phyloP scores from a whole-genome alignment of 2,797 vertebrate species.

The Sebastes aleutianus region DNA sequence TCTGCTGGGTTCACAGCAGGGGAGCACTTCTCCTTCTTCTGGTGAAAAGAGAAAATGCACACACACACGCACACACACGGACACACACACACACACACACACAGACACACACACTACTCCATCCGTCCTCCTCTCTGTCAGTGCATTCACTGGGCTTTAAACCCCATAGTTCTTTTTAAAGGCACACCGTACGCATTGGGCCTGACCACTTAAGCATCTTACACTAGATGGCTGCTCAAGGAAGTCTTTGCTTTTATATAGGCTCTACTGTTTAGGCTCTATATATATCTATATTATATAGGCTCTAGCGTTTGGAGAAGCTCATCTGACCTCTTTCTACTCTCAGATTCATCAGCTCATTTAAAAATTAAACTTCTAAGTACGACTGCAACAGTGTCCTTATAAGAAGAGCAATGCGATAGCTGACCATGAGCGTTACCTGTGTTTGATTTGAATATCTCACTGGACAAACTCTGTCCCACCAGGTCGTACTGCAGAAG shows the following conservation, averaged over 20 bases:
- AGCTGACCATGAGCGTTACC: slow-evolving; percentile 58
- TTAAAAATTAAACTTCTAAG: background rate
- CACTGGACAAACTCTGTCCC: slow-evolving; percentile 78
- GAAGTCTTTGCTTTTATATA: slow-evolving; percentile 40
- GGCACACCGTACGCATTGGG: slow-evolving; percentile 54
- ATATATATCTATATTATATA: background rate
- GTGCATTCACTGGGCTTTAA: slow-evolving; percentile 49
- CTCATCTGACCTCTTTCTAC: slow-evolving; percentile 9
- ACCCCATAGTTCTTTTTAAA: slow-evolving; percentile 60
- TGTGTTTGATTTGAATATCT: slow-evolving; percentile 81
- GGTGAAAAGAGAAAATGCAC: slow-evolving; percentile 31
- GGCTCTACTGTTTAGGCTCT: background rate
- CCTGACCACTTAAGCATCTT: slow-evolving; percentile 66
- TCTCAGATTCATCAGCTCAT: slow-evolving; percentile 4
- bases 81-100: slow-evolving; percentile 12
- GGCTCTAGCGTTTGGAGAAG: slow-evolving; percentile 7
- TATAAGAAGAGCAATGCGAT: background rate
- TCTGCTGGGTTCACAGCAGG: slow-evolving; percentile 61
- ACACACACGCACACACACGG: slow-evolving; percentile 18
- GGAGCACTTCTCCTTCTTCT: slow-evolving; percentile 40
- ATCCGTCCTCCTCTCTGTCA: slow-evolving; percentile 22
- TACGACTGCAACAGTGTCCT: background rate
- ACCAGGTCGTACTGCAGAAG: slow-evolving; percentile 86
- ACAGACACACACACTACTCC: background rate
- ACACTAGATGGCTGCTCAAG: slow-evolving; percentile 39